Conservation (phyloP, 2,797 vertebrate species). For the Acanthiza pusilla region DNA sequence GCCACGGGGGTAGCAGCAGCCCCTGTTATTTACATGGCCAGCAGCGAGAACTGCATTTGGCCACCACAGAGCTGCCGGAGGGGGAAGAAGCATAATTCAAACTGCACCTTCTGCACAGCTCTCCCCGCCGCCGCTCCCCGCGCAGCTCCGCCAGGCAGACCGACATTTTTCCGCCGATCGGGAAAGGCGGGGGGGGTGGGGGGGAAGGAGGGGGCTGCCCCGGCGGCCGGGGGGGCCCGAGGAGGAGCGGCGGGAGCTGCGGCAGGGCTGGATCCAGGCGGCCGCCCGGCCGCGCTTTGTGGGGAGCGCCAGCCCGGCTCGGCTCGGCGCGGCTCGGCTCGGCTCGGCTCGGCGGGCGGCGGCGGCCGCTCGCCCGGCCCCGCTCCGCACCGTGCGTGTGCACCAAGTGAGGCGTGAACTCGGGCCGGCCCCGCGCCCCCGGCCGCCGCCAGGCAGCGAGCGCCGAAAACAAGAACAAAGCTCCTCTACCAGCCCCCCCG, state of each 20-base stretch:
- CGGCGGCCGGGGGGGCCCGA: not conserved
- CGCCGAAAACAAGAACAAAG: constrained; percentile 78
- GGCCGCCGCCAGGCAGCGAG: constrained; percentile 70
- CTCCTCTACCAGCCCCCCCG: constrained; percentile 54
- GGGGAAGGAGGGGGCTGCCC: not conserved
- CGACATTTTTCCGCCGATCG: constrained; percentile 72
- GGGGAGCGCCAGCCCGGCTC: constrained; percentile 42
- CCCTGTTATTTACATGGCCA: constrained; percentile 57
- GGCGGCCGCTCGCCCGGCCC: constrained; percentile 42
- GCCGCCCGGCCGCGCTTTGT: constrained; percentile 58
- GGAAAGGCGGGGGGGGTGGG: not conserved
- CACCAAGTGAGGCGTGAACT: constrained; percentile 84
- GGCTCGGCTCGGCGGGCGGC: constrained; percentile 52
- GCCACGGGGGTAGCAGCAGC: constrained; percentile 33
- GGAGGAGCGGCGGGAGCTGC: constrained; percentile 14
- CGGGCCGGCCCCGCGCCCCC: constrained; percentile 67
- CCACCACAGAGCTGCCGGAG: constrained; percentile 64
- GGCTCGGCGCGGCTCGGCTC: not conserved
- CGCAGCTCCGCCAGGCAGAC: constrained; percentile 65
- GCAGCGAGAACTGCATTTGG: constrained; percentile 65
- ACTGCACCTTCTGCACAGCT: constrained; percentile 73
- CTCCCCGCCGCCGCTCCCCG: constrained; percentile 59
- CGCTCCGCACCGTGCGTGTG: constrained; percentile 59
- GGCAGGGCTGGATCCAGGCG: constrained; percentile 25
- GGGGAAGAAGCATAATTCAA: constrained; percentile 66